Conservation (phyloP, 2,797 vertebrate species). For the Gymnocypris eckloni region DNA sequence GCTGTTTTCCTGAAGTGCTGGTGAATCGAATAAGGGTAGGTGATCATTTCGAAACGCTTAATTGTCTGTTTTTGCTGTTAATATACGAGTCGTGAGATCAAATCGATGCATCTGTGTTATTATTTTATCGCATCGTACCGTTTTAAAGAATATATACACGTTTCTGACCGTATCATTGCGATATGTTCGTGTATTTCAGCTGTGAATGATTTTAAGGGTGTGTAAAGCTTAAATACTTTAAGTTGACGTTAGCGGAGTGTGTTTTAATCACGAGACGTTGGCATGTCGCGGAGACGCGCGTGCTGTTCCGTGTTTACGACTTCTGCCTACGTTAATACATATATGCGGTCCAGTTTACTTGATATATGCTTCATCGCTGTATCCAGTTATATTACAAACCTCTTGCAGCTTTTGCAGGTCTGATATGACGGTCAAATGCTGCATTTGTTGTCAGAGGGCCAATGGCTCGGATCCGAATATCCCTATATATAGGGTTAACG, state of each 20-base stretch:
- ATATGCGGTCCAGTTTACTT: conserved; percentile 12
- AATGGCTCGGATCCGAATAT: neutral
- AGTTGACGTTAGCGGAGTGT: neutral
- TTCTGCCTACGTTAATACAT: neutral
- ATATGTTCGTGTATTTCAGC: neutral
- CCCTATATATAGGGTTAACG: no score
- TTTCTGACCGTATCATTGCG: neutral
- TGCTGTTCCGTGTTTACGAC: conserved; percentile 23
- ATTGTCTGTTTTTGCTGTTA: neutral
- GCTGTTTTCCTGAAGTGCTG: conserved; percentile 40
- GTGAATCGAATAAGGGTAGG: conserved; percentile 71
- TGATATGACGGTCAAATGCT: neutral
- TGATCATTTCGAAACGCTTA: conserved; percentile 53
- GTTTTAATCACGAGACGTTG: conserved; percentile 34
- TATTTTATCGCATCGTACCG: neutral
- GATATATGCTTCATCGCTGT: neutral
- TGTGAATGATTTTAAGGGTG: neutral
- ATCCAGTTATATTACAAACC: neutral
- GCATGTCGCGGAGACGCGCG: conserved; percentile 22
- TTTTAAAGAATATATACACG: neutral
- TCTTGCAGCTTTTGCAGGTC: neutral
- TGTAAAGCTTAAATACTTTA: neutral
- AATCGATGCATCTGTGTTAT: neutral
- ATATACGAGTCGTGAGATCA: conserved; percentile 2
- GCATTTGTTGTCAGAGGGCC: neutral